phyloP scores from a whole-genome alignment of 2,113 vertebrate species.

The Tragelaphus imberbis region DNA sequence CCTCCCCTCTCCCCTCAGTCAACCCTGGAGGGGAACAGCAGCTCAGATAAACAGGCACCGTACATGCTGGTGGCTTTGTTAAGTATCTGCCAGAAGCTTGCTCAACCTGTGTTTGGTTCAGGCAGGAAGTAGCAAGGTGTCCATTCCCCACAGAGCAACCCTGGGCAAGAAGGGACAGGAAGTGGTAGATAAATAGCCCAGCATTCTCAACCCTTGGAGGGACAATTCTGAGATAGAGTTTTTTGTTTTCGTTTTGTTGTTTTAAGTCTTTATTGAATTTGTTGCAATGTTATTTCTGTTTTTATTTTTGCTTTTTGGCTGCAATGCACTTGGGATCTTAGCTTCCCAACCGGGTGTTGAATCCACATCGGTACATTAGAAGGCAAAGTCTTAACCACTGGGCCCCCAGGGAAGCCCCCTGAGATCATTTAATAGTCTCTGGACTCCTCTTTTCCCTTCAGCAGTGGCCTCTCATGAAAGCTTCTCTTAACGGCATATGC shows the following conservation, averaged over 20 bases:
- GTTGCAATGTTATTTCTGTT: background rate
- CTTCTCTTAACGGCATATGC: background rate
- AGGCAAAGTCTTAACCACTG: background rate
- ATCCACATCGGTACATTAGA: background rate
- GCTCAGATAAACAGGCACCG: background rate
- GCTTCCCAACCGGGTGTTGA: background rate
- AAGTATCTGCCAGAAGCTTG: background rate
- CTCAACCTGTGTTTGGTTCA: background rate
- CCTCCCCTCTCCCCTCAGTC: rapidly evolving
- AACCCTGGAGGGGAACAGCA: background rate
- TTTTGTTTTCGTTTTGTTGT: background rate
- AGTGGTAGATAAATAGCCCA: background rate
- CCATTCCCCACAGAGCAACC: background rate
- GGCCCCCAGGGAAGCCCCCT: background rate
- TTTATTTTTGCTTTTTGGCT: background rate
- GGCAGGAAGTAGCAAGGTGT: background rate
- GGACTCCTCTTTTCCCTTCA: too few relatives aligned
- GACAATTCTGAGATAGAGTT: background rate
- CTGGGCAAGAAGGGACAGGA: background rate
- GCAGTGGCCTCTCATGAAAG: background rate
- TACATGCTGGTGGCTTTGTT: background rate
- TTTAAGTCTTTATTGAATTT: background rate
- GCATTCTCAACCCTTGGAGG: background rate
- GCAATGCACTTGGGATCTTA: background rate
- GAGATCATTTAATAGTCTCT: background rate